A percentile compares a stretch with the other conserved stretches of the same genome.
These are phyloP conservation scores for Chalcosyrphus nemorum DNA, from an alignment of 2,888 invertebrate genomes.

Conservation along the genomic window DNA sequence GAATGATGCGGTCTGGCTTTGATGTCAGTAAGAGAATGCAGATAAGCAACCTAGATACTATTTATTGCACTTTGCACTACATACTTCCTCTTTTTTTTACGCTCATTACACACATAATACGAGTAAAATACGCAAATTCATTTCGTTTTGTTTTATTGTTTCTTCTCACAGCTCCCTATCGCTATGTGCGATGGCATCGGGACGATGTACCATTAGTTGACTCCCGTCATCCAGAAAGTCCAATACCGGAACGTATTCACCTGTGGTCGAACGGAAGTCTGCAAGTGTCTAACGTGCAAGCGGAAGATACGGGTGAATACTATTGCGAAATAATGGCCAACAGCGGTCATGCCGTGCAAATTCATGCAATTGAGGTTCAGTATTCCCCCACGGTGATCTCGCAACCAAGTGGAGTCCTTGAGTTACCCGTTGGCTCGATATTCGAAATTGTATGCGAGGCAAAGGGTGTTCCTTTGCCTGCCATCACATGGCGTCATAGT, in stretches of 20 bases:
- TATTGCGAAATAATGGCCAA: conserved; percentile 83
- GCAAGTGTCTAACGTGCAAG: conserved; percentile 83
- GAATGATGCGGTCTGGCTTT: background rate
- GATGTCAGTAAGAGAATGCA: background rate
- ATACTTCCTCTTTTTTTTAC: conserved; percentile 47
- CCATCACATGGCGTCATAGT: conserved; percentile 86
- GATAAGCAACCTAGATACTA: conserved; percentile 4
- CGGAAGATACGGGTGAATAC: conserved; percentile 84
- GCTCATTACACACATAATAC: conserved; percentile 37
- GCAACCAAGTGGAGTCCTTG: conserved; percentile 87
- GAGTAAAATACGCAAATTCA: conserved; percentile 29
- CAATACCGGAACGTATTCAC: conserved; percentile 84
- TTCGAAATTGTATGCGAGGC: conserved; percentile 89
- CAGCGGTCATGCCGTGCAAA: conserved; percentile 83
- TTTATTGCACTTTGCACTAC: background rate
- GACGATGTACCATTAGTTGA: conserved; percentile 86
- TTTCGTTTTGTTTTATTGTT: conserved; percentile 25
- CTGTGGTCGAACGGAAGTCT: conserved; percentile 89
- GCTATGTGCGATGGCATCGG: conserved; percentile 88
- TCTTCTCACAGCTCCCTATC: conserved; percentile 83
- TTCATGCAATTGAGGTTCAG: conserved; percentile 90
- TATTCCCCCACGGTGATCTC: conserved; percentile 88
- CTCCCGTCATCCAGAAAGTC: conserved; percentile 83
- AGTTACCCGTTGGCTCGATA: conserved; percentile 88
- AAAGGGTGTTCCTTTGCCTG: conserved; percentile 88